These are phyloP conservation scores for Danionella dracula DNA, from an alignment of 2,797 vertebrate species.

Conservation along the genomic window DNA sequence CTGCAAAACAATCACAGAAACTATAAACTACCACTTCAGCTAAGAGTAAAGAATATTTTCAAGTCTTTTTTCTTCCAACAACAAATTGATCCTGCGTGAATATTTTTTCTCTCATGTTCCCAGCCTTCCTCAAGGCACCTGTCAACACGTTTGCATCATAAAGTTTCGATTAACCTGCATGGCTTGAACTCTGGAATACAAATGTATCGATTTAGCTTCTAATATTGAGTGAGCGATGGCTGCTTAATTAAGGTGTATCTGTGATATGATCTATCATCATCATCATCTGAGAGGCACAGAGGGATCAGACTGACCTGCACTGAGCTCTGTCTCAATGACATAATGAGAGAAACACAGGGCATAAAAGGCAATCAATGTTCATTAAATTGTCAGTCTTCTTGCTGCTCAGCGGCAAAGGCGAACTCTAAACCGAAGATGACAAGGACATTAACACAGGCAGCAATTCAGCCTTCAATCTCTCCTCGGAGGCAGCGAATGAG, in stretches of 20 bases:
- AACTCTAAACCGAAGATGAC: constrained; percentile 19
- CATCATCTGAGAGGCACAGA: constrained; percentile 10
- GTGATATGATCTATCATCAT: constrained; percentile 25
- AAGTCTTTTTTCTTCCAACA: neutral
- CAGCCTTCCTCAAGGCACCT: neutral
- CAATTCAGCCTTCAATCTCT: neutral
- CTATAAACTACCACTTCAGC: too few relatives aligned
- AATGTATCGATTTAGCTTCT: constrained; percentile 15
- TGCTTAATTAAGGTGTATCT: constrained; percentile 35
- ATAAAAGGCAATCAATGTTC: constrained; percentile 53
- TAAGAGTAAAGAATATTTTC: too few relatives aligned
- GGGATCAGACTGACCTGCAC: constrained; percentile 13
- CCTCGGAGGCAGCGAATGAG: neutral
- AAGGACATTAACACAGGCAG: constrained; percentile 28
- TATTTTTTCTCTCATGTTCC: too few relatives aligned
- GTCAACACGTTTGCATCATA: constrained; percentile 1
- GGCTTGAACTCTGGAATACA: constrained; percentile 11
- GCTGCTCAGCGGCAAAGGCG: constrained; percentile 1
- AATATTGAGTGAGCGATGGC: constrained; percentile 5
- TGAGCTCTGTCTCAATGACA: constrained; percentile 28
- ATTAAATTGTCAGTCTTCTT: constrained; percentile 43
- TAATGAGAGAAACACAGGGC: constrained; percentile 40
- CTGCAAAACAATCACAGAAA: too few relatives aligned
- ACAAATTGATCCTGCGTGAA: neutral
- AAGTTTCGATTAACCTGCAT: neutral